Evolutionary conservation across 1,140 invertebrate genomes (phyloP), one percentile per base, ranked within the genome.

Genomic region (Drosophila kurseongensis): DNA sequence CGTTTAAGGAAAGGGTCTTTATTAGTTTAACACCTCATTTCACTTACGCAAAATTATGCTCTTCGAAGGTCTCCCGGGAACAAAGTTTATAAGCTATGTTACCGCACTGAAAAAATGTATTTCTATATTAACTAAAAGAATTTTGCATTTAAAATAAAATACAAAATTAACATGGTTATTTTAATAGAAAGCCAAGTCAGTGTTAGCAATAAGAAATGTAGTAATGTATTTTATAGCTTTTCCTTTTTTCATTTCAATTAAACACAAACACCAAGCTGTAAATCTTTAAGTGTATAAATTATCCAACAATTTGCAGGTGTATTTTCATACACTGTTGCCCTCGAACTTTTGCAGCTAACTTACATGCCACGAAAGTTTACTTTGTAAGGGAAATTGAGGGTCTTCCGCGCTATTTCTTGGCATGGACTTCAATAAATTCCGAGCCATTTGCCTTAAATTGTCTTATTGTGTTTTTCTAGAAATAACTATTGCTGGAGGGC

Each of bases 391-490:
- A 16, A 44, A 58, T 35, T 18, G 4, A 35, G 14, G 27, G 29
- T 13, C 56, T 35, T 10, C 16, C 18, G 40, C n/a, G 7, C 7
- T 9, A 27, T 52, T 52, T 41, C 23, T 14, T 16, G n/a, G 14
- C 32, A 32, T 18, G 12, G 41, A 7, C 29, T 32, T 27, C 23
- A 16, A 42, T 57, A 58, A 58, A 58, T 47, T 58, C 7, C 41
- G 16, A 45, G 12, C 41, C 41, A 58, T 58, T 58, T 35, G 29
- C 41, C 41, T 12, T 40, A 10, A 57, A 44, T 35, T 65, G 38
- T 35, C 44, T 45, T 16, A 14, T 9, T 51, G 35, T 66, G 1
- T 14, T 35, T 50, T 35, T 27, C 48, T 10, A 35, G 48, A 5
- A 51, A 16, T 10, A n/a, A 65, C 36, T 32, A 29, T 18, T 13